These are phyloP conservation scores for Osmoderma eremita DNA, from an alignment of 2,888 invertebrate species.

Conservation along the genomic window DNA sequence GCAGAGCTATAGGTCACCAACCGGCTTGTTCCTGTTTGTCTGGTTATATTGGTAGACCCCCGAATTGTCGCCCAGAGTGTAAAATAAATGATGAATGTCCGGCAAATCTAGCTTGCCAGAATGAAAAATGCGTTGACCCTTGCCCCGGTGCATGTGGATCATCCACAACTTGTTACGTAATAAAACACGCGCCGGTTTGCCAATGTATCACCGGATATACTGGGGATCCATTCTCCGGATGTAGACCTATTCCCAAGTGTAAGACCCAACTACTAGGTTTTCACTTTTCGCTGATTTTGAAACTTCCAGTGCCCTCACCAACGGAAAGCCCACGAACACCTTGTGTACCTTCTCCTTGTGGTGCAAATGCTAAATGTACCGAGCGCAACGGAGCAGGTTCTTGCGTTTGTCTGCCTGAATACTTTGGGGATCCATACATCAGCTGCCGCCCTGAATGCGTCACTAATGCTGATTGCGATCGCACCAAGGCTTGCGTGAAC, in stretches of 20 bases:
- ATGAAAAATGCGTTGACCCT: conserved; percentile 81
- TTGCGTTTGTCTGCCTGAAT: conserved; percentile 72
- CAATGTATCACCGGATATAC: conserved; percentile 77
- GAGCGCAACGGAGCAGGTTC: conserved; percentile 72
- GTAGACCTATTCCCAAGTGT: conserved; percentile 68
- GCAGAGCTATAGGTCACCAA: conserved; percentile 68
- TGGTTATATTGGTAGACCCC: conserved; percentile 71
- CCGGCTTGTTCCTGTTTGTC: conserved; percentile 71
- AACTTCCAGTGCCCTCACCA: conserved; percentile 62
- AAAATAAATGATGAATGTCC: conserved; percentile 79
- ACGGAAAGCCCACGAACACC: conserved; percentile 65
- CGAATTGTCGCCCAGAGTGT: conserved; percentile 75
- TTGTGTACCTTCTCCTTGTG: conserved; percentile 75
- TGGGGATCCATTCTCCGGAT: conserved; percentile 73
- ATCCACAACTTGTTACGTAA: conserved; percentile 77
- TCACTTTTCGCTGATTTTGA: conserved; percentile 24
- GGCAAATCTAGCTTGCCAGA: conserved; percentile 79
- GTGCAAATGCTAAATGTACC: conserved; percentile 73
- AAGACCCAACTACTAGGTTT: conserved; percentile 60
- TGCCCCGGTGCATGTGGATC: conserved; percentile 82
- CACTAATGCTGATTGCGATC: conserved; percentile 73
- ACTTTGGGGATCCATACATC: conserved; percentile 73
- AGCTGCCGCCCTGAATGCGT: conserved; percentile 77
- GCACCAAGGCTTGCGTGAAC: conserved; percentile 73
- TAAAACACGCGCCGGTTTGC: conserved; percentile 82